These are phyloP conservation scores for Steinernema feltiae DNA, from an alignment of 1,140 invertebrate genomes.

Conservation along the genomic window DNA sequence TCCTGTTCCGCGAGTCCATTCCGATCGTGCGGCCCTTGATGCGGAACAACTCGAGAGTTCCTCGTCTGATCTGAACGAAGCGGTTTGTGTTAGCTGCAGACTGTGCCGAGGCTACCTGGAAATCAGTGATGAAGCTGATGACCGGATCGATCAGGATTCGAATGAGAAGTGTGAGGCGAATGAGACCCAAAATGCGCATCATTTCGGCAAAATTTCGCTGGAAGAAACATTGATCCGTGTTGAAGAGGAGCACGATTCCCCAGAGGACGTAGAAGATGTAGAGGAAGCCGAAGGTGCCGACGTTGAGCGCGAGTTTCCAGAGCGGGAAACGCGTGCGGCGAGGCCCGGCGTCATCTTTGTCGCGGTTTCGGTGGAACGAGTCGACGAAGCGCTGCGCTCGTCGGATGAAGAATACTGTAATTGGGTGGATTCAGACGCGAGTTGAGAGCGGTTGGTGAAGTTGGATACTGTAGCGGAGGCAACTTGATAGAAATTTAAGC, in stretches of 20 bases:
- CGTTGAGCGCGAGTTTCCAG: conserved; percentile 50
- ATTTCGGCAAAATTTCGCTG: conserved; percentile 33
- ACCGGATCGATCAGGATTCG: conserved; percentile 34
- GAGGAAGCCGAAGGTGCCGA: conserved; percentile 46
- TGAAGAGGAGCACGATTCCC: conserved; percentile 29
- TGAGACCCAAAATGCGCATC: conserved; percentile 27
- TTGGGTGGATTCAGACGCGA: too few relatives aligned
- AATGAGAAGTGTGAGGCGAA: conserved; percentile 24
- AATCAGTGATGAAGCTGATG: conserved; percentile 32
- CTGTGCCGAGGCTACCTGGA: conserved; percentile 22
- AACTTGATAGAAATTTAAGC: too few relatives aligned
- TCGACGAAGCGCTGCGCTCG: conserved; percentile 39
- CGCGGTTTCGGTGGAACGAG: conserved; percentile 32
- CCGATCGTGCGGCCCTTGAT: neutral
- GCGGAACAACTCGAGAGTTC: neutral
- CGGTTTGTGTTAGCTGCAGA: neutral
- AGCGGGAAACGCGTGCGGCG: conserved; percentile 39
- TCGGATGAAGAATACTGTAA: conserved; percentile 41
- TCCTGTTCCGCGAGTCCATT: neutral
- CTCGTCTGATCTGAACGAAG: neutral
- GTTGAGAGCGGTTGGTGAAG: neutral
- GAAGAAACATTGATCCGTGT: conserved; percentile 30
- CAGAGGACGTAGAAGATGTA: conserved; percentile 49
- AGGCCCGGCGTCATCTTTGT: neutral
- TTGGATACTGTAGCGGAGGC: neutral